These are phyloP conservation scores for Arion vulgaris DNA, from an alignment of 1,140 invertebrate genomes.

Conservation along the genomic window DNA sequence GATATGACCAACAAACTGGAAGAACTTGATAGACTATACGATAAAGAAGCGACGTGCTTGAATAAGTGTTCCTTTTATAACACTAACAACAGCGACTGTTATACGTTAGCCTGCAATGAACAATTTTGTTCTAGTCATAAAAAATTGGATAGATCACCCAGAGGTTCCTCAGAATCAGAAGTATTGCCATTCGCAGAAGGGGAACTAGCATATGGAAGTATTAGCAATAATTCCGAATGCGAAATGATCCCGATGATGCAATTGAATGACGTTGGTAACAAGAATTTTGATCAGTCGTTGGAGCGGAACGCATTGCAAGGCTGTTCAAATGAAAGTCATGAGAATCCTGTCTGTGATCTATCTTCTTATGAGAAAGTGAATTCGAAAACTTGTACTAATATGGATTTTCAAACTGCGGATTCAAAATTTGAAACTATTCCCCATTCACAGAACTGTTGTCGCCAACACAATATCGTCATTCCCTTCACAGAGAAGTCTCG, in stretches of 20 bases:
- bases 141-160: background rate
- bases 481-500: background rate
- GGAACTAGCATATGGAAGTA: background rate
- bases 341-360: background rate
- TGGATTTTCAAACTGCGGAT: background rate
- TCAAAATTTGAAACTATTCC: background rate
- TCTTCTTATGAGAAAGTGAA: background rate
- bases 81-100: background rate
- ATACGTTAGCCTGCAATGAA: background rate
- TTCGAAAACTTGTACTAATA: background rate
- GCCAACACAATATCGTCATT: background rate
- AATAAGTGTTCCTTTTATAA: background rate
- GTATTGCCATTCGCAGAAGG: background rate
- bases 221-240: background rate
- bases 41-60: background rate
- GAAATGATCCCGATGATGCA: background rate
- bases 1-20: background rate
- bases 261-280: background rate
- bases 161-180: background rate
- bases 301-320: background rate
- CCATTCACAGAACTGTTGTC: background rate
- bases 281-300: background rate
- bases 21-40: background rate
- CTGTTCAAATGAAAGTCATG: background rate
- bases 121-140: background rate